Conservation (phyloP, 1,140 invertebrate genomes). For the Pseudomyrmex gracilis region DNA sequence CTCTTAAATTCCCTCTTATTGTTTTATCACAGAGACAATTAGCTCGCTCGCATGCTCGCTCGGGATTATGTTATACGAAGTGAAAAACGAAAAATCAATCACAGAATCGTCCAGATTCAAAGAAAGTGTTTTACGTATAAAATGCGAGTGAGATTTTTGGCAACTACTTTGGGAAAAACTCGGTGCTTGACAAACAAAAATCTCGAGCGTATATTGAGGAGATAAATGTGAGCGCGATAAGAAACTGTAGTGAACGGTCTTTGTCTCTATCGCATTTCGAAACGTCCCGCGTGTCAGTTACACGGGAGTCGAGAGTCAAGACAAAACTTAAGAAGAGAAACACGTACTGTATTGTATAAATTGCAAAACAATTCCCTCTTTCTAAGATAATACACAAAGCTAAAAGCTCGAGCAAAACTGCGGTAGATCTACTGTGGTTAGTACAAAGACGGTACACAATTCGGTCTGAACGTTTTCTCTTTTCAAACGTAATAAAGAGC, state of each 20-base stretch:
- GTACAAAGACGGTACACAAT: constrained; percentile 54
- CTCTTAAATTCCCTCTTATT: not conserved
- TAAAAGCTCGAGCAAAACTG: constrained; percentile 45
- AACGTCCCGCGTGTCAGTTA: not conserved
- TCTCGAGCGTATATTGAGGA: not conserved
- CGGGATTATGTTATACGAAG: not conserved
- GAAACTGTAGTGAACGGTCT: not conserved
- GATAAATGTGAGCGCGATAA: too few relatives aligned
- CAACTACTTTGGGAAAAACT: not conserved
- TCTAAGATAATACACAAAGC: constrained; percentile 45
- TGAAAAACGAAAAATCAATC: not conserved
- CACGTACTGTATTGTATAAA: not conserved
- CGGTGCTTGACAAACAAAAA: constrained; percentile 17
- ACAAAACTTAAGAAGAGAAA: constrained; percentile 48
- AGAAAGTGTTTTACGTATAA: not conserved
- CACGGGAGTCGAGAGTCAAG: constrained; percentile 13
- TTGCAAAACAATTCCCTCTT: constrained; percentile 13
- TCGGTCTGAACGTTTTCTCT: constrained; percentile 23
- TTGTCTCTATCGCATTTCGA: not conserved
- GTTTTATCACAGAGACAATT: not conserved
- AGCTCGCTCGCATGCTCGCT: constrained; percentile 23
- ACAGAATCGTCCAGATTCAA: not conserved
- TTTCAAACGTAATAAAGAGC: constrained; percentile 31
- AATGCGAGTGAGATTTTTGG: constrained; percentile 10
- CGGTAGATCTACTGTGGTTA: constrained; percentile 53